Base-by-base conservation (phyloP, 2,113 vertebrate species). In the Paralichthys olivaceus region DNA sequence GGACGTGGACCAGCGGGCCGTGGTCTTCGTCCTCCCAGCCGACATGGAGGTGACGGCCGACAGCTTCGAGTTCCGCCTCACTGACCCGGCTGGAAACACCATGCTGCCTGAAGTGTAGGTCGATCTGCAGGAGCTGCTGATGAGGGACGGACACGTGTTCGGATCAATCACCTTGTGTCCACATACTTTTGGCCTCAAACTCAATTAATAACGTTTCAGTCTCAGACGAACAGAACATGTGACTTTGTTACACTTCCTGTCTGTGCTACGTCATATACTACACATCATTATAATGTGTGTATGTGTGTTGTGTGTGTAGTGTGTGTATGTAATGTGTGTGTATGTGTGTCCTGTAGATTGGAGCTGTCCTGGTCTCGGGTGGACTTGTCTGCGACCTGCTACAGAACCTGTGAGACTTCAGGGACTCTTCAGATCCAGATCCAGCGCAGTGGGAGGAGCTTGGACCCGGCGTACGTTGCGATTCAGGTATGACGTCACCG, bases 351-450 rank as follows among this genome's bases (percentile, higher is more conserved):
- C 81, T 84, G 72, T 82, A 96, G 93, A 9, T 67, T 95, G 86
- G 90, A 95, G 67, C 57, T 94, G 79, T 92, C 87, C 51, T 86
- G 90, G 87, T 94, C 91, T 15, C 86, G 91, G 28, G 87, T 92
- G 65, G 87, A 95, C 91, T 26, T 95, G 70, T 86, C 89, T 0
- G 82, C 81, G 37, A 91, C 89, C 72, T 95, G 91, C 69, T 94
- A 90, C 75, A 49, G 13, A 23, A 89, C 90, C 29, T 88, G 75
- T 83, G 95, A 96, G 90, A 94, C 87, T 0, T 40, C 88, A 4
- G 91, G 91, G 15, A 92, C 20, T 2, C 91, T 96, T n/a, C 89
- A 90, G 49, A 84, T 96, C 80, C 94, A 86, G 65, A 74, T 96
- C 78, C 62, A 84, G 28, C 92, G 95, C 58, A 87, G 49, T 17